Evolutionary conservation across 2,797 vertebrate species (phyloP), one percentile per base, ranked within the genome.

Genomic region (Ispidina lecontei): DNA sequence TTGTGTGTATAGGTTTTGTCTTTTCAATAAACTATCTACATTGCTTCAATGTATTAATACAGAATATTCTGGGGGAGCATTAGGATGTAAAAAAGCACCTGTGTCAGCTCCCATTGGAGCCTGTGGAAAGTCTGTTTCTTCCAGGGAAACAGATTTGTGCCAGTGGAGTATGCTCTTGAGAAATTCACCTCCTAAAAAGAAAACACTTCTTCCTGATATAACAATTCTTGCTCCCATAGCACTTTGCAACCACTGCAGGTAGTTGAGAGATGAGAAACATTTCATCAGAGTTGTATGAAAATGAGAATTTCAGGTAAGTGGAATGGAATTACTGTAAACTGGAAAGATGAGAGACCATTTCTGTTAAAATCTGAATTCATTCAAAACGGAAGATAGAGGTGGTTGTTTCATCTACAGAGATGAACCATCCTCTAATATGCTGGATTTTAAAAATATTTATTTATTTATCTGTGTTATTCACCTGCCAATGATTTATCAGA

Each of bases 371-470:
- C 69, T 87, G 49, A 75, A 49, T 90, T 60, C 95, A 91, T 79
- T 95, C 89, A 91, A 79, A 96, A 85, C 6, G 18, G 76, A 80
- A 95, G 58, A 28, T 69, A 87, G 87, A 87, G 72, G 51, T 87
- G 84, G 39, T 69, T 89, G 55, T 69, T 94, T 90, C 80, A 74
- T 63, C 43, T 89, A 78, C 69, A 52, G 91, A 95, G 28, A 95
- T 91, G 82, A 95, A 22, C 47, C 77, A 59, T 37, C 79, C 65
- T 72, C 33, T 43, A 65, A 25, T 18, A 58, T 0, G 0, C 13
- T 51, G 10, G 25, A 49, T 47, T 47, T 25, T 25, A 9, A 15
- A 26, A 49, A 26, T 47, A 47, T 47, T 28, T 49, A 26, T 49
- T 26, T 49, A 49, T 51, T 51, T 51, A 28, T 82, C 60, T 70